Evolutionary conservation across 2,888 invertebrate genomes (phyloP), one percentile per base, ranked within the genome.

Genomic region (Archaeoteleia sp.): DNA sequence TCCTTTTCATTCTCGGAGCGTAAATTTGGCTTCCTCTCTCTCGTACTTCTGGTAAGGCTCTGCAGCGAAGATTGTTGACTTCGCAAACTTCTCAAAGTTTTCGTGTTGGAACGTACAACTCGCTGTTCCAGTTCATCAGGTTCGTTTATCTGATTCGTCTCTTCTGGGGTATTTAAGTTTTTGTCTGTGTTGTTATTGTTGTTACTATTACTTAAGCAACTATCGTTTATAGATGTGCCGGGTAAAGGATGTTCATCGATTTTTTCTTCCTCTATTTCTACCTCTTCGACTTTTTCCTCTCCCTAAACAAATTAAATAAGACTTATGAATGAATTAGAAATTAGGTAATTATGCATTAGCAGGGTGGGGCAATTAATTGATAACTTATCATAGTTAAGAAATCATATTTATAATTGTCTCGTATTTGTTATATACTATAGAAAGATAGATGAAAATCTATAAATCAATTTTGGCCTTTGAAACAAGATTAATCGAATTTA

Each of bases 151-250:
- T 51, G 30, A 5, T 27, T 13, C 55, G 20, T 70, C 66, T 58
- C 72, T 43, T 35, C 66, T 1, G 77, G 68, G 20, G 78, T 70
- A 71, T 84, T 83, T 29, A 80, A 69, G 68, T 83, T 81, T 72
- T 83, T 83, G 65, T 84, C 78, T 25, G 74, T 76, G 23, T 68
- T 51, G 51, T 78, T 80, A 66, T 82, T 82, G 70, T 80, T 80
- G 61, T 75, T 14, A 67, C 82, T 76, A 20, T 73, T 74, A 12
- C 17, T 54, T 48, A 55, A 40, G 27, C 30, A 45, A 17, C 15
- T 39, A 48, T 58, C 49, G 67, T 74, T 76, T 15, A 75, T 60
- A 10, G 81, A 80, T 29, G 78, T 74, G 51, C 76, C 75, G 39
- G 77, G 73, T 51, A 76, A 42, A 60, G 74, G 63, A 46, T 75